Percentiles rank a stretch among this genome's conserved stretches.
Evolutionary conservation across 2,113 vertebrate species (phyloP).

Genomic region (Paedocypris sp.): DNA sequence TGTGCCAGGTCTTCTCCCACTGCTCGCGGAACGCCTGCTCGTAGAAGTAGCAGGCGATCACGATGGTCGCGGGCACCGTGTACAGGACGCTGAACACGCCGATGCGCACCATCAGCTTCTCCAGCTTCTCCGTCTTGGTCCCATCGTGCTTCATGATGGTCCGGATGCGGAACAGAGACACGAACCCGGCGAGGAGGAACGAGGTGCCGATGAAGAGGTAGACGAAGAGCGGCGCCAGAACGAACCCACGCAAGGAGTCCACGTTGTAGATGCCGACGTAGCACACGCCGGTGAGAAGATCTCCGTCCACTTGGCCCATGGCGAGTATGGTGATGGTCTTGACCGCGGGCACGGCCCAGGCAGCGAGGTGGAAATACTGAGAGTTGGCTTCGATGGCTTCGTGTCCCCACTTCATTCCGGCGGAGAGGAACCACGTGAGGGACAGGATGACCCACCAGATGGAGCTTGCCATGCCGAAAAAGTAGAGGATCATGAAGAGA

Average conservation of each 20-base stretch:
- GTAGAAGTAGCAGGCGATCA: conserved; percentile 94
- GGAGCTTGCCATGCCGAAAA: conserved; percentile 97
- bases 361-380: conserved; percentile 94
- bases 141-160: conserved; percentile 98
- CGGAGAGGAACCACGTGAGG: conserved; percentile 94
- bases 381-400: conserved; percentile 96
- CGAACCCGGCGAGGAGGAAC: conserved; percentile 90
- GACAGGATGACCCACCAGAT: conserved; percentile 98
- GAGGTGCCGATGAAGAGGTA: conserved; percentile 97
- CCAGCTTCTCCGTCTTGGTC: conserved; percentile 95
- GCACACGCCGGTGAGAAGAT: conserved; percentile 88
- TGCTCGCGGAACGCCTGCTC: conserved; percentile 93
- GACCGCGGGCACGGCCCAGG: conserved; percentile 91
- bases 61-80: conserved; percentile 92
- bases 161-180: conserved; percentile 91
- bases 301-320: conserved; percentile 93
- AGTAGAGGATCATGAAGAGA: conserved; percentile 97
- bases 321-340: conserved; percentile 96
- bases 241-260: conserved; percentile 84
- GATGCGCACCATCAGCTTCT: conserved; percentile 95
- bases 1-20: conserved; percentile 94
- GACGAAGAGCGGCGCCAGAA: conserved; percentile 86
- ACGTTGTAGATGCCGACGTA: conserved; percentile 91
- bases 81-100: conserved; percentile 95
- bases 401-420: conserved; percentile 97